A percentile compares a stretch with the other conserved stretches of the same genome.
These are phyloP conservation scores for Ctenopoma multispine DNA, from an alignment of 2,797 vertebrate genomes.

Conservation along the genomic window DNA sequence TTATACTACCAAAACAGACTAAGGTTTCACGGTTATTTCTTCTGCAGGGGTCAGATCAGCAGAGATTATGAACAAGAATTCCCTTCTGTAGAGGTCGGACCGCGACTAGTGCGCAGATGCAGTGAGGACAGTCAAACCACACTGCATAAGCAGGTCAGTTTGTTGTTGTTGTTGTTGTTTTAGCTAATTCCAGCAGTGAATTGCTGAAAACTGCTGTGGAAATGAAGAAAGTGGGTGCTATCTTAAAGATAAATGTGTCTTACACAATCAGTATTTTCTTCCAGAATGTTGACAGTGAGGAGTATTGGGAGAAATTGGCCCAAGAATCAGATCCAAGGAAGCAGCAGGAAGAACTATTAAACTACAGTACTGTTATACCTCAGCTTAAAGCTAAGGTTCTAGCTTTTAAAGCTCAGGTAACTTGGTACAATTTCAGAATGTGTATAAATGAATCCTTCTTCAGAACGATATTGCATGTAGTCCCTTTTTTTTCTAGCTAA, in stretches of 20 bases:
- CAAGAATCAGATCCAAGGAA: conserved; percentile 75
- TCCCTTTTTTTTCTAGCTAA: conserved; percentile 78
- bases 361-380: conserved; percentile 73
- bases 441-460: background rate
- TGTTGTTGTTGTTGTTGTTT: no score
- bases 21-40: conserved; percentile 30
- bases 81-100: conserved; percentile 74
- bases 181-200: background rate
- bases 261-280: background rate
- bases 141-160: conserved; percentile 82
- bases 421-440: background rate
- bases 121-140: conserved; percentile 42
- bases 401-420: conserved; percentile 86
- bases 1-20: background rate
- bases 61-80: conserved; percentile 85
- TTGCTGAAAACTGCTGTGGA: background rate
- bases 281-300: conserved; percentile 85
- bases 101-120: conserved; percentile 48
- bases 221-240: background rate
- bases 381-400: conserved; percentile 79
- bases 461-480: background rate
- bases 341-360: conserved; percentile 60
- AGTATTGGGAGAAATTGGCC: conserved; percentile 85
- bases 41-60: conserved; percentile 83
- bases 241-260: background rate